A percentile compares a stretch with the other conserved stretches of the same genome.
Conservation (phyloP, 2,888 invertebrate species). For the Phymatocera aterrima region DNA sequence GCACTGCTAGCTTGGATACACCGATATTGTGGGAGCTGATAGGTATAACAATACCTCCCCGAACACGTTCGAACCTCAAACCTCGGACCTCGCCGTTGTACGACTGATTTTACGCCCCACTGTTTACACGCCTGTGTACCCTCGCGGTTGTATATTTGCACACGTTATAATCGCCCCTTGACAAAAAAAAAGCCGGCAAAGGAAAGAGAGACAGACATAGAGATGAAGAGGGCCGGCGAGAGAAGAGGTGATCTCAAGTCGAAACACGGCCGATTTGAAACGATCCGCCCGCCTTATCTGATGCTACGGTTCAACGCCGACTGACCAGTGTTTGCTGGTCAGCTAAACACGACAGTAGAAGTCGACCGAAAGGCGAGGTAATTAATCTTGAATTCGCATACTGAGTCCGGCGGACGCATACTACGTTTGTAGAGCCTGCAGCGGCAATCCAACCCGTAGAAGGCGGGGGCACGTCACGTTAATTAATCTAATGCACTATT, state of each 20-base stretch:
- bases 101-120: conserved; percentile 16
- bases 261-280: background rate
- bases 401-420: conserved; percentile 26
- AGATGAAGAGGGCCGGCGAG: background rate
- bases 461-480: conserved; percentile 57
- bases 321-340: conserved; percentile 33
- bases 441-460: conserved; percentile 19
- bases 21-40: conserved; percentile 17
- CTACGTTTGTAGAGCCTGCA: conserved; percentile 14
- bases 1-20: background rate
- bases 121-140: conserved; percentile 1
- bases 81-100: background rate
- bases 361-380: conserved; percentile 52
- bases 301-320: conserved; percentile 30
- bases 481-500: conserved; percentile 63
- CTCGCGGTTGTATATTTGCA: background rate
- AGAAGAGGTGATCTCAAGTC: background rate
- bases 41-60: conserved; percentile 19
- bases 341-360: conserved; percentile 33
- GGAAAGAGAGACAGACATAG: background rate
- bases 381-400: conserved; percentile 57
- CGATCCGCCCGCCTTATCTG: conserved; percentile 25
- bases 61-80: background rate
- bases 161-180: background rate
- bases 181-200: background rate